Evolutionary conservation across 2,888 invertebrate species (phyloP).

Genomic region (Drosophila ustulata): DNA sequence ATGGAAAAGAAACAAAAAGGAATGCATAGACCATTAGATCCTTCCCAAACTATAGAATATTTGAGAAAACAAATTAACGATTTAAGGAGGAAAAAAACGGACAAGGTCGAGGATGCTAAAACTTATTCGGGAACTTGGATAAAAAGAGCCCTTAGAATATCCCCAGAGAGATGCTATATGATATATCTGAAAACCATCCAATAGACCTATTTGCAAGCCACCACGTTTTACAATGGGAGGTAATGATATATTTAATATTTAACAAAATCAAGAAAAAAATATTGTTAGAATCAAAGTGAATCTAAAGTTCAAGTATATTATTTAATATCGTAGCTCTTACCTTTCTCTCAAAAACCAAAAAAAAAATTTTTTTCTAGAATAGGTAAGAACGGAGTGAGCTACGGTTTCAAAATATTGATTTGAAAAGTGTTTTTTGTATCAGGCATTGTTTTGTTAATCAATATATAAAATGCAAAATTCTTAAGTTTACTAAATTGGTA

Average conservation of each 20-base stretch:
- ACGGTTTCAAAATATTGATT: background rate
- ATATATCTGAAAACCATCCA: constrained; percentile 11
- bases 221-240: too few relatives aligned
- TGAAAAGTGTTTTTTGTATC: background rate
- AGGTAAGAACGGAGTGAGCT: background rate
- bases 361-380: background rate
- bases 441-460: constrained; percentile 16
- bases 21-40: background rate
- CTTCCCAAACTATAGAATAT: constrained; percentile 1
- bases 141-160: background rate
- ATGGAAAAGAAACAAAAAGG: background rate
- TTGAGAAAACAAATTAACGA: background rate
- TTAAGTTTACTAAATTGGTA: constrained; percentile 46
- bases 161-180: constrained; percentile 4
- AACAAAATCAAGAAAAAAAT: too few relatives aligned
- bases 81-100: background rate
- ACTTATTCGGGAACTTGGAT: background rate
- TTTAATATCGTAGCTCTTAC: too few relatives aligned
- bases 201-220: background rate
- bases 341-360: too few relatives aligned
- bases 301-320: too few relatives aligned
- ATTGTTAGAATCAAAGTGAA: too few relatives aligned
- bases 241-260: too few relatives aligned
- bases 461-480: constrained; percentile 14
- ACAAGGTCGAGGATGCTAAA: background rate